Base-by-base conservation (phyloP, 2,113 vertebrate species). In the Pluvialis apricaria region DNA sequence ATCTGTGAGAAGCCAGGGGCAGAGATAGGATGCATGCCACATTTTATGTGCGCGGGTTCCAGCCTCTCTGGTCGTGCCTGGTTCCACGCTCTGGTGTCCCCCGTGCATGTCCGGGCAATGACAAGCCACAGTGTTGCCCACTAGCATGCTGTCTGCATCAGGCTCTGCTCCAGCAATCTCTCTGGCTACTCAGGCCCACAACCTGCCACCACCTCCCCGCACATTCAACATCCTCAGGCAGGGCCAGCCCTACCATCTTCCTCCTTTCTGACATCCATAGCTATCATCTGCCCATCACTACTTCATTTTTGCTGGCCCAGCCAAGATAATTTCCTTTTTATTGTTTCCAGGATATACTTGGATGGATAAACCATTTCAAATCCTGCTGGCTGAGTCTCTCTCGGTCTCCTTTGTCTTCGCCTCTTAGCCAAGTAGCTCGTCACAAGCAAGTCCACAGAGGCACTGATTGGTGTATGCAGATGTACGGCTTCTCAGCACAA, bases 41-140 rank as follows among this genome's bases (percentile, higher is more conserved):
- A 0, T 71, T 87, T 92, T 34, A 55, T 14, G 11, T 2, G 2
- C 4, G 1, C 0, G 5, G 34, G 15, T 82, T 84, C 45, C n/a
- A 94, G 34, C 40, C 47, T 72, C 40, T 42, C 42, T 1, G 0
- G 38, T 51, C 70, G 61, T 0, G 0, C 7, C 15, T 89, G 6
- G 4, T 69, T 85, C 51, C n/a, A 82, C 2, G 18, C 34, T 31
- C 42, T 71, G 29, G 34, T 13, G 11, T 42, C 34, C 47, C 26
- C 21, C 2, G 3, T 15, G 54, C 36, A 54, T 6, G 10, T 54
- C 24, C 11, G 6, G 52, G 42, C 58, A 92, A 29, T 20, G 13
- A 65, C 28, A 82, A 82, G 18, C 7, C 58, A 69, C 25, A 42
- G 0, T 8, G 13, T 25, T 79, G 31, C 51, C n/a, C 54, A 29